Evolutionary conservation across 1,140 invertebrate genomes (phyloP).

Genomic region (Drosophila repleta): DNA sequence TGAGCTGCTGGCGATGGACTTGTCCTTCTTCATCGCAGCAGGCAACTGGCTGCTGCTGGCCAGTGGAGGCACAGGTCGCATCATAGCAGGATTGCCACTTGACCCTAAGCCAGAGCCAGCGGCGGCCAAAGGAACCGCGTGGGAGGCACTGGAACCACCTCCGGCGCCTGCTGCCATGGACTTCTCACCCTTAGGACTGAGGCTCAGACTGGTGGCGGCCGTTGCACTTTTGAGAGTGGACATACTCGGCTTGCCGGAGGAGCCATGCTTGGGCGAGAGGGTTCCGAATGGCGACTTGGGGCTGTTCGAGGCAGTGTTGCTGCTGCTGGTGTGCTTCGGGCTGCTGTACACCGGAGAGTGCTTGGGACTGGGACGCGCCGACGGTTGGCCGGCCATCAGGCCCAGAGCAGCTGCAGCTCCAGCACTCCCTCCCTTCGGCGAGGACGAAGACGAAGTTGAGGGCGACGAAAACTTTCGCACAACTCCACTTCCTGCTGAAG

Average conservation of each 20-base stretch:
- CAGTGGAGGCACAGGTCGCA: slow-evolving; percentile 65
- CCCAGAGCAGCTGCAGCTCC: slow-evolving; percentile 33
- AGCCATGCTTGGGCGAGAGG: slow-evolving; percentile 90
- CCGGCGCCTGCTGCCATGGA: slow-evolving; percentile 36
- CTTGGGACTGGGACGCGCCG: slow-evolving; percentile 89
- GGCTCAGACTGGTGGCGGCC: slow-evolving; percentile 64
- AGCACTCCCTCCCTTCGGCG: slow-evolving; percentile 85
- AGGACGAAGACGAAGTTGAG: slow-evolving; percentile 84
- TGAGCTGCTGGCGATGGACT: slow-evolving; percentile 21
- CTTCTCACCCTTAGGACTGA: slow-evolving; percentile 84
- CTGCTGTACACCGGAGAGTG: slow-evolving; percentile 91
- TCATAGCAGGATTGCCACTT: slow-evolving; percentile 28
- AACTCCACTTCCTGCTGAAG: slow-evolving; percentile 71
- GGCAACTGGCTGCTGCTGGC: slow-evolving; percentile 37
- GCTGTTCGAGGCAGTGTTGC: slow-evolving; percentile 85
- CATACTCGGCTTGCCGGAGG: slow-evolving; percentile 94
- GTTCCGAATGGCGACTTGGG: slow-evolving; percentile 86
- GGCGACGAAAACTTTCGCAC: slow-evolving; percentile 76
- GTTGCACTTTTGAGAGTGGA: slow-evolving; percentile 91
- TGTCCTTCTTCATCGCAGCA: slow-evolving; percentile 33
- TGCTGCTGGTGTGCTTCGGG: slow-evolving; percentile 86
- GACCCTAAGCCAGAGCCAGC: slow-evolving; percentile 2
- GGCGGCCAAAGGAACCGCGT: slow-evolving; percentile 9
- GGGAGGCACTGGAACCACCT: slow-evolving; percentile 13
- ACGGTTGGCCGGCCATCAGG: slow-evolving; percentile 81